These are phyloP conservation scores for Melanerpes aurifrons DNA, from an alignment of 2,113 vertebrate species.

Conservation along the genomic window DNA sequence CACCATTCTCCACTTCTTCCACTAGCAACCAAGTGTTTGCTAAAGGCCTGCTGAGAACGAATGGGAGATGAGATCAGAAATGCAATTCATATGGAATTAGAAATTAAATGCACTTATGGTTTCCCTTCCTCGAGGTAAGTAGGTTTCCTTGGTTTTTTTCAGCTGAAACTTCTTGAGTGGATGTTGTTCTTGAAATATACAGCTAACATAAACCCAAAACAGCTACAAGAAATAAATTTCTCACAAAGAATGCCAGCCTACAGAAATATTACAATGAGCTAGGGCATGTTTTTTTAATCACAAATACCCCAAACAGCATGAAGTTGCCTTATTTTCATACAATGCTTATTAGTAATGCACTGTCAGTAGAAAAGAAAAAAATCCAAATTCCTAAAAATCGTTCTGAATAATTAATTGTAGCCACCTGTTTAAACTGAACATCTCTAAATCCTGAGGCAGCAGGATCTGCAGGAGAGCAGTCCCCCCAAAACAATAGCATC, in stretches of 20 bases:
- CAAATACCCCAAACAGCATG: constrained; percentile 38
- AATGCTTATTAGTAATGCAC: constrained; percentile 34
- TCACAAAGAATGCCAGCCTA: constrained; percentile 50
- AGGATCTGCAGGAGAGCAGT: constrained; percentile 1
- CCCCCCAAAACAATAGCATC: constrained; percentile 9
- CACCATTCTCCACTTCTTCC: background rate
- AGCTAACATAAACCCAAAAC: constrained; percentile 49
- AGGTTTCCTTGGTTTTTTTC: constrained; percentile 48
- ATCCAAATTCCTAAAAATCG: constrained; percentile 25
- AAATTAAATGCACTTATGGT: constrained; percentile 56
- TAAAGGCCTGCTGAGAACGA: background rate
- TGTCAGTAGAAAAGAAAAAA: constrained; percentile 31
- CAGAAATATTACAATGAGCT: constrained; percentile 44
- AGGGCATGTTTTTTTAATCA: constrained; percentile 54
- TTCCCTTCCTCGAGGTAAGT: constrained; percentile 61
- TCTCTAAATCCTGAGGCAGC: constrained; percentile 58
- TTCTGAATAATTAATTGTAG: constrained; percentile 62
- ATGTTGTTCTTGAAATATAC: constrained; percentile 60
- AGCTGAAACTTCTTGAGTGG: constrained; percentile 51
- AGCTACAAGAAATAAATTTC: constrained; percentile 57
- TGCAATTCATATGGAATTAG: constrained; percentile 20
- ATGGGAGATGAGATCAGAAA: background rate
- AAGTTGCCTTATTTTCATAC: constrained; percentile 50
- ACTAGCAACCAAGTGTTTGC: background rate
- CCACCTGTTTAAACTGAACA: constrained; percentile 60